phyloP scores from a whole-genome alignment of 2,888 invertebrate species.

The Napeogenes sylphis region DNA sequence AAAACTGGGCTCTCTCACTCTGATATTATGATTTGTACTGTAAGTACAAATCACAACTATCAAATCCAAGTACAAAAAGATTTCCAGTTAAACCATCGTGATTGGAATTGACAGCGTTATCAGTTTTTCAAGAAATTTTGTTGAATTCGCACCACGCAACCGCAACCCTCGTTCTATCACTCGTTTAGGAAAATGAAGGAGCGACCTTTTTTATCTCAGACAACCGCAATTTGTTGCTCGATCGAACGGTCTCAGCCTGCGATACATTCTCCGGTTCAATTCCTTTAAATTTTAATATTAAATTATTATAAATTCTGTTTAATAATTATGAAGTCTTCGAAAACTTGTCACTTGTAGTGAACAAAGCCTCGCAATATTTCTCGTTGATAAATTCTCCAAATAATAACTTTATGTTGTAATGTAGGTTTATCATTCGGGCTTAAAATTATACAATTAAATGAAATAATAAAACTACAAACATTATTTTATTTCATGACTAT shows the following conservation, averaged over 20 bases:
- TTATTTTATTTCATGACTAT: no score
- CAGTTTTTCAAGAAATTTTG: slow-evolving; percentile 55
- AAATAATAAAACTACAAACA: no score
- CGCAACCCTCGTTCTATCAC: slow-evolving; percentile 54
- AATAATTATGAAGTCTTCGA: no score
- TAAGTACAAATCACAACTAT: no score
- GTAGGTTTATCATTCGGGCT: no score
- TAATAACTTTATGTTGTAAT: no score
- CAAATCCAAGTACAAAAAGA: slow-evolving; percentile 23
- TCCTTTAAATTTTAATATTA: neutral
- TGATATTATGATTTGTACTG: no score
- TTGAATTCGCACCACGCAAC: slow-evolving; percentile 42
- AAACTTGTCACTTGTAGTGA: no score
- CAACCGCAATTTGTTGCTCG: slow-evolving; percentile 75
- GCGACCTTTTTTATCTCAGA: slow-evolving; percentile 72
- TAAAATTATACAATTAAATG: no score
- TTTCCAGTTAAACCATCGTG: slow-evolving; percentile 43
- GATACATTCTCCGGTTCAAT: slow-evolving; percentile 46
- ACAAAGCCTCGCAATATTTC: no score
- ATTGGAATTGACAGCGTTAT: slow-evolving; percentile 58
- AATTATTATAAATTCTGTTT: neutral
- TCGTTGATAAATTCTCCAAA: no score
- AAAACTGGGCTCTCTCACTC: no score
- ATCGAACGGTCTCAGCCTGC: slow-evolving; percentile 62
- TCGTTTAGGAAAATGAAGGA: slow-evolving; percentile 75